Conservation (phyloP, 2,797 vertebrate species). For the Meriones psammophilus region DNA sequence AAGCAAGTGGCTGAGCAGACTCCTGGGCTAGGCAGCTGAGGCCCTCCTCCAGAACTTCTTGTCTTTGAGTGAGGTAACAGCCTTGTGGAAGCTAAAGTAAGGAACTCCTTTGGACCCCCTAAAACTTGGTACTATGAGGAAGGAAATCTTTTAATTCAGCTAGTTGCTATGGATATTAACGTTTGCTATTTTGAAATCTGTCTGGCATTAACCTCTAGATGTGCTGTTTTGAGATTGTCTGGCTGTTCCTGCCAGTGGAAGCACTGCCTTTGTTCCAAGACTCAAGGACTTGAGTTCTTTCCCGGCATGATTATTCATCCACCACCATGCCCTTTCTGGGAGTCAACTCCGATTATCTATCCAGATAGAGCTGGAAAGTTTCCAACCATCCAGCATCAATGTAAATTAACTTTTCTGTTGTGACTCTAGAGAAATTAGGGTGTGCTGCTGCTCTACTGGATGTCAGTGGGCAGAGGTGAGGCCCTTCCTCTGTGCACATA, state of each 20-base stretch:
- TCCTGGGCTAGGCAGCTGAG: background rate
- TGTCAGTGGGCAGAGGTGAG: background rate
- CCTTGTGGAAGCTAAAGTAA: background rate
- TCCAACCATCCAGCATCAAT: background rate
- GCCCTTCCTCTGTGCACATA: background rate
- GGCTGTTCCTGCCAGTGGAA: slow-evolving; percentile 25
- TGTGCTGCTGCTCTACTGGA: background rate
- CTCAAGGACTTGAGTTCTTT: background rate
- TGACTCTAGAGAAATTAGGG: background rate
- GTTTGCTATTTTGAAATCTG: background rate
- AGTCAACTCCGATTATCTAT: background rate
- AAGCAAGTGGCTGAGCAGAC: background rate
- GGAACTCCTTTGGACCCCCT: background rate
- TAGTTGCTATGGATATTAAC: slow-evolving; percentile 11
- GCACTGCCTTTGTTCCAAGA: background rate
- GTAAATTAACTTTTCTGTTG: background rate
- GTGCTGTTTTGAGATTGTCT: slow-evolving; percentile 12
- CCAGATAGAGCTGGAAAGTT: background rate
- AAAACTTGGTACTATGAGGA: background rate
- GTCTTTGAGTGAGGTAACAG: background rate
- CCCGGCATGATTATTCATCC: background rate
- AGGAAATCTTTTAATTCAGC: background rate
- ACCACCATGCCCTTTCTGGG: background rate
- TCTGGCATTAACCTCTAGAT: background rate
- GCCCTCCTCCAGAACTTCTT: background rate